A percentile compares a stretch with the other conserved stretches of the same genome.
Evolutionary conservation across 2,797 vertebrate genomes (phyloP).

Genomic region (Pangasius krempfi): DNA sequence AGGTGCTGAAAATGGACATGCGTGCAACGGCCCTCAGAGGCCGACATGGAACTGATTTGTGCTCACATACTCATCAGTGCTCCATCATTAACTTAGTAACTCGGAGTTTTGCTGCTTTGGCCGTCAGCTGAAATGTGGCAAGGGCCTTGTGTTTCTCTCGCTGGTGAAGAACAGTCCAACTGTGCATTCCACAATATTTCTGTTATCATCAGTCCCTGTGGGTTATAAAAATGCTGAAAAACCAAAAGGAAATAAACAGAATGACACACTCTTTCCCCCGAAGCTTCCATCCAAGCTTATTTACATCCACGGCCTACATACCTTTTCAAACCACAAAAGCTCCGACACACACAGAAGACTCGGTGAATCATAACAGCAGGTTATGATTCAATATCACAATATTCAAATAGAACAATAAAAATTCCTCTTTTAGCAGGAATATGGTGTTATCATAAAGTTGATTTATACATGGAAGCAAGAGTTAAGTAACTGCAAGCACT

Average conservation of each 20-base stretch:
- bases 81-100: slow-evolving; percentile 63
- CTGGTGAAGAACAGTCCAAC: slow-evolving; percentile 41
- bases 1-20: background rate
- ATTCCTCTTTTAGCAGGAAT: slow-evolving; percentile 23
- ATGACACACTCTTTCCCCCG: slow-evolving; percentile 69
- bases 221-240: slow-evolving; percentile 68
- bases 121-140: slow-evolving; percentile 61
- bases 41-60: slow-evolving; percentile 64
- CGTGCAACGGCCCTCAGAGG: slow-evolving; percentile 9
- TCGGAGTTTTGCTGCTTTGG: slow-evolving; percentile 11
- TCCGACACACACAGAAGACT: slow-evolving; percentile 11
- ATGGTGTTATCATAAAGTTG: slow-evolving; percentile 27
- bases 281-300: slow-evolving; percentile 41
- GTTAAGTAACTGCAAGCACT: slow-evolving; percentile 36
- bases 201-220: slow-evolving; percentile 68
- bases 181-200: slow-evolving; percentile 63
- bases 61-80: slow-evolving; percentile 63
- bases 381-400: slow-evolving; percentile 22
- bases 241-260: slow-evolving; percentile 71
- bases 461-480: slow-evolving; percentile 31
- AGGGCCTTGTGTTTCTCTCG: slow-evolving; percentile 63
- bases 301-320: slow-evolving; percentile 16
- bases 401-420: slow-evolving; percentile 24
- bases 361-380: slow-evolving; percentile 11
- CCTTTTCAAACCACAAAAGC: slow-evolving; percentile 18